A percentile compares a stretch with the other conserved stretches of the same genome.
phyloP scores from a whole-genome alignment of 2,888 invertebrate species.

The Crematogaster levior region DNA sequence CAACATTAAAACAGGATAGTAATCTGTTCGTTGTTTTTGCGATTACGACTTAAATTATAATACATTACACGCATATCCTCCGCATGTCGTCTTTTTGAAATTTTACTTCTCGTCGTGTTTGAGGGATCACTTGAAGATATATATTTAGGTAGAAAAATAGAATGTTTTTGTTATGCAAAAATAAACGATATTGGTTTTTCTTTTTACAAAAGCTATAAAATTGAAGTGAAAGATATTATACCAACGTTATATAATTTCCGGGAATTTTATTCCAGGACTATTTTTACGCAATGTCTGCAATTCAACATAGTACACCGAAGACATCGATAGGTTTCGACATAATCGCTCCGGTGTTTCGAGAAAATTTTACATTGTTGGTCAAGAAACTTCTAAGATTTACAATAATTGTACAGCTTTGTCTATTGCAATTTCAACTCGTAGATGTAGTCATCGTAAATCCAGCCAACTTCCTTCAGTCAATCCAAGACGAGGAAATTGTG shows the following conservation, averaged over 20 bases:
- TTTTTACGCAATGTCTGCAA: neutral
- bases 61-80: neutral
- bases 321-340: neutral
- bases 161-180: neutral
- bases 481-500: neutral
- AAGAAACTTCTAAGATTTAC: neutral
- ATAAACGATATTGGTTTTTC: neutral
- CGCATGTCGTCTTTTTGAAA: constrained; percentile 1
- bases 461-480: neutral
- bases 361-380: neutral
- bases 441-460: neutral
- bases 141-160: neutral
- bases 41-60: neutral
- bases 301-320: neutral
- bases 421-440: neutral
- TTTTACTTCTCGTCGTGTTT: neutral
- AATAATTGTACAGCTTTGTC: neutral
- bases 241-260: neutral
- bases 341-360: neutral
- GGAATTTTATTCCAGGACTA: neutral
- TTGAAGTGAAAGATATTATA: neutral
- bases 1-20: neutral
- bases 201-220: neutral
- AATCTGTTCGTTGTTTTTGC: constrained; percentile 4
- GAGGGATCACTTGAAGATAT: neutral